These are phyloP conservation scores for Chrysolina haemoptera DNA, from an alignment of 2,888 invertebrate genomes.

Conservation along the genomic window DNA sequence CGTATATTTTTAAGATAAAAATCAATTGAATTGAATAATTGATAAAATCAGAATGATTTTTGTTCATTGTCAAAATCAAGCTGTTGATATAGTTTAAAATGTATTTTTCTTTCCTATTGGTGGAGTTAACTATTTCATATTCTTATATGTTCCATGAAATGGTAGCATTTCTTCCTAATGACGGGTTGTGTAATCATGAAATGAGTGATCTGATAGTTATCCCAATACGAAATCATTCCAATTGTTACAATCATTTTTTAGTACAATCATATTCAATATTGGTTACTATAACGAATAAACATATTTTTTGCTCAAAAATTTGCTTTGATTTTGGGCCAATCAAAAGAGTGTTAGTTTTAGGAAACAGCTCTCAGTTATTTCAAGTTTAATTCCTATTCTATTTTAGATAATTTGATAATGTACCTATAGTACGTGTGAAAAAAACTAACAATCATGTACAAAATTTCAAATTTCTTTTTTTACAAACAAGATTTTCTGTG, in stretches of 20 bases:
- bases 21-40: not conserved
- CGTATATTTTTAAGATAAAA: not conserved
- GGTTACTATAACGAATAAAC: slow-evolving; percentile 23
- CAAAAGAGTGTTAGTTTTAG: slow-evolving; percentile 17
- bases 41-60: too few species aligned
- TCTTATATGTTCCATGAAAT: too few species aligned
- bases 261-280: slow-evolving; percentile 42
- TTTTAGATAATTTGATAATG: slow-evolving; percentile 37
- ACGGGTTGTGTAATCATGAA: not conserved
- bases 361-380: not conserved
- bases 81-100: too few species aligned
- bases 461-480: slow-evolving; percentile 31
- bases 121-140: too few species aligned
- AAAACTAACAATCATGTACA: slow-evolving; percentile 51
- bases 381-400: not conserved
- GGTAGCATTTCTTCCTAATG: not conserved
- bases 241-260: slow-evolving; percentile 44
- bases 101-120: too few species aligned
- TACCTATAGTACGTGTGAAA: slow-evolving; percentile 52
- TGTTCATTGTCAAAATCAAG: not conserved
- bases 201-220: slow-evolving; percentile 7
- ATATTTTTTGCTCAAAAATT: slow-evolving; percentile 31
- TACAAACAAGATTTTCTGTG: not conserved
- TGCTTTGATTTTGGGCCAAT: slow-evolving; percentile 10
- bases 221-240: slow-evolving; percentile 25